Base-by-base conservation (phyloP, 2,888 invertebrate species). In the Phortica okadai region DNA sequence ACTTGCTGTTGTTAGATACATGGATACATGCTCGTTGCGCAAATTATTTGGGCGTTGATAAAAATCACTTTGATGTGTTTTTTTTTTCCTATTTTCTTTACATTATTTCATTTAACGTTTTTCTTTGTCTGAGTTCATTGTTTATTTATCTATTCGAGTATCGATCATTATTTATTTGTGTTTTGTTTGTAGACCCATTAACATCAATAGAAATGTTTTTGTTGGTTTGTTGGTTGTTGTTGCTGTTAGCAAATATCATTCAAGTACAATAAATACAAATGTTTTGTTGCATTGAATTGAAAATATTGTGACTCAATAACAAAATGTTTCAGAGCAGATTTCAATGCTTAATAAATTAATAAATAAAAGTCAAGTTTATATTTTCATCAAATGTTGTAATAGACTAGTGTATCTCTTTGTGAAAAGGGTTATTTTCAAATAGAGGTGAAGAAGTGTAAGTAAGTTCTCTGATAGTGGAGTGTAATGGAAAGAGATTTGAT, bases 41-140 rank as follows among this genome's bases (percentile, higher is more conserved):
- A 62, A 62, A 62, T 62, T 62, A 21, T 8, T 62, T 62, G 25
- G 62, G 62, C 62, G 62, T 62, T 62, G 62, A 62, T 62, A 62
- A 62, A 62, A 62, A 16, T 62, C 21, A 16, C 10, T 62, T 7
- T 62, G 16, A 62, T 62, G 6, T 62, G 25, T 62, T 59, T 59
- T 21, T 59, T 21, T 16, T 21, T 59, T n/a, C 45, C 6, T 45
- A 8, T 8, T 50, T 50, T 50, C 2, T 50, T 11, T 50, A 6
- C 50, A 50, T 50, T 50, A 50, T 50, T 11, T 50, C 50, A 14
- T 50, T 50, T 14, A 50, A 50, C 2, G 8, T 50, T 50, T 50
- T 50, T 8, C 50, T 50, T 50, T 50, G 50, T 50, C 6, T 50
- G 50, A 8, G 6, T 8, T 50, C 33, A 33, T 33, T 33, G 33